Evolutionary conservation across 2,797 vertebrate species (phyloP).

Genomic region (Melanotaenia parkinsoni): DNA sequence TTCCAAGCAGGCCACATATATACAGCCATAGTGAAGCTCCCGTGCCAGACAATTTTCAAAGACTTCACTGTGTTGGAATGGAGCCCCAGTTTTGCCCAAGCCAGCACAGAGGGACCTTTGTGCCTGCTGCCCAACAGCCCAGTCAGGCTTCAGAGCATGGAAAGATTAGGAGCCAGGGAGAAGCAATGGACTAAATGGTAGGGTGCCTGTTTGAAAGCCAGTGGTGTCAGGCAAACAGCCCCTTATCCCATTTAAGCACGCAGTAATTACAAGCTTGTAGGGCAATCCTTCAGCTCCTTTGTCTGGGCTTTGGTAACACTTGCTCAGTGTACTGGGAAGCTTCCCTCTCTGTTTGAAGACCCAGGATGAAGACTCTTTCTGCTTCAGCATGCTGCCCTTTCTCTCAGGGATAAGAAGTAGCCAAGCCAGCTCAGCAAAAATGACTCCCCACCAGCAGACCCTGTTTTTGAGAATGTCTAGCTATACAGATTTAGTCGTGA

Average conservation of each 20-base stretch:
- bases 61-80: conserved; percentile 77
- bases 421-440: conserved; percentile 33
- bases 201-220: conserved; percentile 72
- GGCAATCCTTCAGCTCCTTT: conserved; percentile 71
- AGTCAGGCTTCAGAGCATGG: conserved; percentile 59
- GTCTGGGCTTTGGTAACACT: conserved; percentile 73
- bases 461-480: conserved; percentile 12
- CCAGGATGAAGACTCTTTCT: conserved; percentile 49
- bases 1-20: conserved; percentile 57
- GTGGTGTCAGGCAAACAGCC: conserved; percentile 73
- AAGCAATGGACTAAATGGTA: conserved; percentile 70
- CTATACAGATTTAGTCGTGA: conserved; percentile 5
- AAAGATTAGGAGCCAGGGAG: conserved; percentile 67
- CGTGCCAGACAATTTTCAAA: conserved; percentile 79
- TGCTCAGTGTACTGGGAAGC: conserved; percentile 66
- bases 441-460: conserved; percentile 12
- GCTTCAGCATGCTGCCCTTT: conserved; percentile 53
- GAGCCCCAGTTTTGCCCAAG: conserved; percentile 66
- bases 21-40: conserved; percentile 54
- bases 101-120: conserved; percentile 81
- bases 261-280: conserved; percentile 82
- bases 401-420: conserved; percentile 33
- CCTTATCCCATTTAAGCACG: conserved; percentile 70
- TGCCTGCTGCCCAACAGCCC: conserved; percentile 69
- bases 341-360: conserved; percentile 60